A percentile compares a stretch with the other conserved stretches of the same genome.
Conservation (phyloP, 2,888 invertebrate species). For the Cremastinae sp. region DNA sequence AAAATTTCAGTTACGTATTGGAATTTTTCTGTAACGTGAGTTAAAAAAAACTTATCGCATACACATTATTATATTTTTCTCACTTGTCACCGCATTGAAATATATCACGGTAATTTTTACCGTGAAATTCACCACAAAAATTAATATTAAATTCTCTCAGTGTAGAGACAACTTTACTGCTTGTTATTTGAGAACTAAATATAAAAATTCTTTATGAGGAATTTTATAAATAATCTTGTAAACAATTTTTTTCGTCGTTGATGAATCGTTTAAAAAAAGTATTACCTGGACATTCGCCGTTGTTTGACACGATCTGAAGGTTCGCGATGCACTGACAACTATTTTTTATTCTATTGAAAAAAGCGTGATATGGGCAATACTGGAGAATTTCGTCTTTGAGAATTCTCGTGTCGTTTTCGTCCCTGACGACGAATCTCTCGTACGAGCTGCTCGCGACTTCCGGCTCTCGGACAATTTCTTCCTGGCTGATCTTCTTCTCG, state of each 20-base stretch:
- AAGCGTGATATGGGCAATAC: conserved; percentile 44
- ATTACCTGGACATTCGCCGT: conserved; percentile 51
- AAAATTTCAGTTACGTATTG: too few relatives aligned
- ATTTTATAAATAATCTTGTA: neutral
- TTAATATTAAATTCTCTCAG: too few relatives aligned
- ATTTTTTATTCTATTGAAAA: conserved; percentile 38
- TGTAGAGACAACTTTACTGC: too few relatives aligned
- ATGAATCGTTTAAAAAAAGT: neutral
- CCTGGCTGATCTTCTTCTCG: conserved; percentile 13
- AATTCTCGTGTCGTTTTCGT: conserved; percentile 16
- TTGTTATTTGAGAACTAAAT: too few relatives aligned
- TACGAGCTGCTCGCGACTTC: conserved; percentile 31
- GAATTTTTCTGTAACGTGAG: too few relatives aligned
- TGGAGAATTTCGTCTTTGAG: conserved; percentile 27
- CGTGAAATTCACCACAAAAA: too few relatives aligned
- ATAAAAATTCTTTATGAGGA: neutral
- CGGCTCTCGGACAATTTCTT: conserved; percentile 24
- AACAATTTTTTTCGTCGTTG: conserved; percentile 4
- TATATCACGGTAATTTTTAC: too few relatives aligned
- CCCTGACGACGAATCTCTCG: conserved; percentile 33
- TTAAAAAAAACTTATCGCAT: too few relatives aligned
- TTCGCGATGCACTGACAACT: conserved; percentile 45
- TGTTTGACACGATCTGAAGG: conserved; percentile 39
- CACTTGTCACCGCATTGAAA: too few relatives aligned
- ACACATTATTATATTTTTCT: too few relatives aligned